Base-by-base conservation (phyloP, 2,113 vertebrate species). In the Baryphthengus martii region DNA sequence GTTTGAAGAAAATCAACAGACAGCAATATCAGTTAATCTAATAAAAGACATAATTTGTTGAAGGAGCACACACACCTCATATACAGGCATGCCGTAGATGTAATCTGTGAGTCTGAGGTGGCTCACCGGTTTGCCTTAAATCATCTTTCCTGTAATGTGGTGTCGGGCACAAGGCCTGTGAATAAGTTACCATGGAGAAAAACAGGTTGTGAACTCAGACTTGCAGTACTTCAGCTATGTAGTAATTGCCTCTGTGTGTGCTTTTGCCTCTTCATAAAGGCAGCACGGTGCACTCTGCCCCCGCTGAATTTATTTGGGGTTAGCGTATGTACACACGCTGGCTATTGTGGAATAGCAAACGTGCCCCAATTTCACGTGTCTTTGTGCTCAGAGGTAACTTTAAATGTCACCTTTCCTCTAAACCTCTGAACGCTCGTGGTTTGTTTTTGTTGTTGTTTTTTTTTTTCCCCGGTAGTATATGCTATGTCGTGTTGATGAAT, bases 401-500 rank as follows among this genome's bases (percentile, higher is more conserved):
- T 10, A 88, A 62, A 56, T 42, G 35, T 72, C 39, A 75, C 17
- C 37, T 89, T 56, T 83, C 37, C 63, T 73, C 63, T 73, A 53
- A 83, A 63, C 4, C 35, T 47, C 16, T 33, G 40, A 70, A 37
- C 1, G 2, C 12, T 14, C 18, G 4, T 39, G 12, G 13, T 39
- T 39, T 7, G 26, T 28, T 35, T 61, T 58, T n/a, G n/a, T n/a
- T n/a, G n/a, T n/a, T n/a, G n/a, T 9, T 21, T 75, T 77, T 10
- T 0, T 17, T 18, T 44, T 73, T 45, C 28, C 8, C 17, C 90
- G 12, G 5, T 23, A n/a, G 5, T 56, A 23, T 23, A 18, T 40
- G 47, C 17, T 75, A 0, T 26, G n/a, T 65, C 0, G 0, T 24
- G 7, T 75, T 49, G 12, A 39, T 91, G 13, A 62, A 55, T 50